Evolutionary conservation across 2,797 vertebrate species (phyloP).

Genomic region (Fundulus diaphanus): DNA sequence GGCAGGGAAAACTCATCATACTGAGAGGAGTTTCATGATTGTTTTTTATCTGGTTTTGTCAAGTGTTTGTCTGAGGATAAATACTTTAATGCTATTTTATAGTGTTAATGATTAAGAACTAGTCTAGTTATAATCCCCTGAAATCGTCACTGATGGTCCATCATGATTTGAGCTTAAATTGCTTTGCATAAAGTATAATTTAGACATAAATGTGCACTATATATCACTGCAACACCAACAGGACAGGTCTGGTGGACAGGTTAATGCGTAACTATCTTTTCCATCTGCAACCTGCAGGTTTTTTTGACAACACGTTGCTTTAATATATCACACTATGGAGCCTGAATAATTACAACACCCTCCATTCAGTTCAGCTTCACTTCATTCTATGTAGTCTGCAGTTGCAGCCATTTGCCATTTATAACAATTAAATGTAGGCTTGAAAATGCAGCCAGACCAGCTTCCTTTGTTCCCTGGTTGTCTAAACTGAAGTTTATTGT

Average conservation of each 20-base stretch:
- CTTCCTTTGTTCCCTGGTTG: neutral
- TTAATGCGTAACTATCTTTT: neutral
- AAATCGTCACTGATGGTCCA: no score
- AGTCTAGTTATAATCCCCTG: no score
- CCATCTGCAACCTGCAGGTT: neutral
- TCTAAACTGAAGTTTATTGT: neutral
- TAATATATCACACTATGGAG: neutral
- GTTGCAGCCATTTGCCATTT: no score
- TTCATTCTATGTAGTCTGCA: no score
- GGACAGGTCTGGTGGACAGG: neutral
- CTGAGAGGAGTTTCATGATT: neutral
- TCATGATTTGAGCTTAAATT: neutral
- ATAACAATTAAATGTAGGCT: no score
- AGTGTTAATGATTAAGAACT: neutral
- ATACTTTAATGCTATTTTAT: neutral
- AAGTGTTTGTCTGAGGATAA: neutral
- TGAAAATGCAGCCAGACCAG: no score
- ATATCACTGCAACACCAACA: neutral
- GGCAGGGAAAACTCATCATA: neutral
- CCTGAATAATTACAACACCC: neutral
- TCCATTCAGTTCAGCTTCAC: no score
- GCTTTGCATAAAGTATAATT: neutral
- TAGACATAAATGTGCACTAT: neutral
- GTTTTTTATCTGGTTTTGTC: neutral
- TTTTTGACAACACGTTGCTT: neutral